A percentile compares a stretch with the other conserved stretches of the same genome.
phyloP scores from a whole-genome alignment of 2,797 vertebrate genomes.

The Choloepus didactylus region DNA sequence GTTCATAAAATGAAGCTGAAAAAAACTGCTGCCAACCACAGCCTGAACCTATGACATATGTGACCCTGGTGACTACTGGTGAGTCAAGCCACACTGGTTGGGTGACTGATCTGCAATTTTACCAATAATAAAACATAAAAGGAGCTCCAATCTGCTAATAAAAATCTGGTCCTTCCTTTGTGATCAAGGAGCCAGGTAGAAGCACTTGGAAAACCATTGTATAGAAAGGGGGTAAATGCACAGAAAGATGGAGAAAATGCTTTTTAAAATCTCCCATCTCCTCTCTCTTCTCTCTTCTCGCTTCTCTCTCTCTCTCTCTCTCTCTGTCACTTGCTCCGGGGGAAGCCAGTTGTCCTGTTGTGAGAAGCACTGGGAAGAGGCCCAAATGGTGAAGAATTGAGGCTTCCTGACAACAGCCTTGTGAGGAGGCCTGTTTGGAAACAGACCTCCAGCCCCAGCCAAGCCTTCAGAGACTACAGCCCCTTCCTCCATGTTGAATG shows the following conservation, averaged over 20 bases:
- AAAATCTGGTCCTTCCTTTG: neutral
- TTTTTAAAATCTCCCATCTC: neutral
- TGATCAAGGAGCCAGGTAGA: neutral
- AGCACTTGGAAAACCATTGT: neutral
- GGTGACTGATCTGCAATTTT: neutral
- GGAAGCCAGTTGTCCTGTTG: neutral
- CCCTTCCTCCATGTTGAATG: neutral
- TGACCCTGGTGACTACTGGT: neutral
- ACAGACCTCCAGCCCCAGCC: neutral
- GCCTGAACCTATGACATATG: neutral
- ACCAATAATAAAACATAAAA: neutral
- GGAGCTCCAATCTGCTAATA: neutral
- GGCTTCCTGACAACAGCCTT: no score
- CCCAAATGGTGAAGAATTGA: neutral
- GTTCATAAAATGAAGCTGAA: neutral
- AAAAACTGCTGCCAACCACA: neutral
- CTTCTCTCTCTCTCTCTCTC: neutral
- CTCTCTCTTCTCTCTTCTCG: no score
- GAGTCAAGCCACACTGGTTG: neutral
- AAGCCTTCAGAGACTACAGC: neutral
- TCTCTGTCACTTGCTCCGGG: neutral
- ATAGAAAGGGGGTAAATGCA: neutral
- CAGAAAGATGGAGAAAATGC: neutral
- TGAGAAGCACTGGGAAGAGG: neutral
- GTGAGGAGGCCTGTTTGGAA: neutral